phyloP scores from a whole-genome alignment of 2,888 invertebrate species.

The Phengaris arion region DNA sequence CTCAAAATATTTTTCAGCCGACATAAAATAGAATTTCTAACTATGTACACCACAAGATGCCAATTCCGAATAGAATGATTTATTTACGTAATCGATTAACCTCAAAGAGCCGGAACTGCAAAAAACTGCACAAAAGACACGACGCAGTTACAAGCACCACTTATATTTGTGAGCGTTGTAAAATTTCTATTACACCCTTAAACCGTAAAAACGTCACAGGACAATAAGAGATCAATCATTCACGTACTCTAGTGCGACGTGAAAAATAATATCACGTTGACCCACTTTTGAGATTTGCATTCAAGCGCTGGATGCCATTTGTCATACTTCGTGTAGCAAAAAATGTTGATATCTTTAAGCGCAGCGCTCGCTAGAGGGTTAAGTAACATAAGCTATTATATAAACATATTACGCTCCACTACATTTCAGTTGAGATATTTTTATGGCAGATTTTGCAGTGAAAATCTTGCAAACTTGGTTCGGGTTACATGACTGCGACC shows the following conservation, averaged over 20 bases:
- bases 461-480: neutral
- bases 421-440: neutral
- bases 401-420: constrained; percentile 25
- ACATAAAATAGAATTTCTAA: neutral
- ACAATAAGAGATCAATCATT: constrained; percentile 69
- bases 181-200: constrained; percentile 48
- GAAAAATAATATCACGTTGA: constrained; percentile 70
- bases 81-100: constrained; percentile 55
- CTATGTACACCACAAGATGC: neutral
- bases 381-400: constrained; percentile 23
- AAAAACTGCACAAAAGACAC: constrained; percentile 46
- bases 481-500: neutral
- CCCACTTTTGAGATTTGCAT: constrained; percentile 76
- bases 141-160: constrained; percentile 30
- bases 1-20: neutral
- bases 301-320: constrained; percentile 65
- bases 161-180: constrained; percentile 46
- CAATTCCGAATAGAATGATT: constrained; percentile 37
- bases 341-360: constrained; percentile 43
- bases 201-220: constrained; percentile 47
- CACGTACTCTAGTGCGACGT: constrained; percentile 59
- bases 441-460: neutral
- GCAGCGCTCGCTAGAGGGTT: constrained; percentile 29
- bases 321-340: constrained; percentile 68
- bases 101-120: constrained; percentile 69